phyloP scores from a whole-genome alignment of 2,888 invertebrate species.

The Protula sp. region DNA sequence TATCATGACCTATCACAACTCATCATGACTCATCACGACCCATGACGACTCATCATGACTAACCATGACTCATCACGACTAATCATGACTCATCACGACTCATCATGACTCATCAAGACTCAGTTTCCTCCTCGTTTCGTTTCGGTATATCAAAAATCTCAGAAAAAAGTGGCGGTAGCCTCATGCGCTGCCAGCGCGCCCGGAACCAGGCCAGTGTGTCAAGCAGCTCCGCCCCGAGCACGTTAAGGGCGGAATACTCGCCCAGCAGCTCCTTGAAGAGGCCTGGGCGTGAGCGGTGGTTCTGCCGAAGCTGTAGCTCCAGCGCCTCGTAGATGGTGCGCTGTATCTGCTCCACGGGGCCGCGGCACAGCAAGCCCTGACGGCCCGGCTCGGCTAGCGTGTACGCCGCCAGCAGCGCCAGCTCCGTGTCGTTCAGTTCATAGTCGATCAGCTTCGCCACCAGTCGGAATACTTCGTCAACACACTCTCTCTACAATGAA shows the following conservation, averaged over 20 bases:
- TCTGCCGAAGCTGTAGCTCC: slow-evolving; percentile 66
- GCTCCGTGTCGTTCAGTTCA: too few species aligned
- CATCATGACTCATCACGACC: too few species aligned
- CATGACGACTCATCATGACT: too few species aligned
- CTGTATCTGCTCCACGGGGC: slow-evolving; percentile 70
- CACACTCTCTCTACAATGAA: background rate
- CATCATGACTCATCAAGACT: background rate
- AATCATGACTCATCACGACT: too few species aligned
- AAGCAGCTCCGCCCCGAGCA: slow-evolving; percentile 76
- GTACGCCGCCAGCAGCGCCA: too few species aligned
- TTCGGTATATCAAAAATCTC: slow-evolving; percentile 85
- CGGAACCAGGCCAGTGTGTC: slow-evolving; percentile 80
- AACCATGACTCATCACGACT: too few species aligned
- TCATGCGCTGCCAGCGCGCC: slow-evolving; percentile 66
- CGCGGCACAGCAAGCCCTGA: slow-evolving; percentile 72
- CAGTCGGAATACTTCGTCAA: background rate
- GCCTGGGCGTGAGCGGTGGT: slow-evolving; percentile 62
- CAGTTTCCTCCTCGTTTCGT: slow-evolving; percentile 10
- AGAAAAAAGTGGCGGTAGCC: slow-evolving; percentile 84
- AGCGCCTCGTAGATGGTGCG: slow-evolving; percentile 82
- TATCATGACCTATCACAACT: too few species aligned
- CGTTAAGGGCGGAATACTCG: slow-evolving; percentile 71
- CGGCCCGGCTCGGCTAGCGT: slow-evolving; percentile 71
- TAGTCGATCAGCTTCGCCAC: too few species aligned
- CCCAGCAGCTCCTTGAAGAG: slow-evolving; percentile 60